Evolutionary conservation across 2,113 vertebrate species (phyloP), one percentile per base, ranked within the genome.

Genomic region (Nothobranchius kuhntae): DNA sequence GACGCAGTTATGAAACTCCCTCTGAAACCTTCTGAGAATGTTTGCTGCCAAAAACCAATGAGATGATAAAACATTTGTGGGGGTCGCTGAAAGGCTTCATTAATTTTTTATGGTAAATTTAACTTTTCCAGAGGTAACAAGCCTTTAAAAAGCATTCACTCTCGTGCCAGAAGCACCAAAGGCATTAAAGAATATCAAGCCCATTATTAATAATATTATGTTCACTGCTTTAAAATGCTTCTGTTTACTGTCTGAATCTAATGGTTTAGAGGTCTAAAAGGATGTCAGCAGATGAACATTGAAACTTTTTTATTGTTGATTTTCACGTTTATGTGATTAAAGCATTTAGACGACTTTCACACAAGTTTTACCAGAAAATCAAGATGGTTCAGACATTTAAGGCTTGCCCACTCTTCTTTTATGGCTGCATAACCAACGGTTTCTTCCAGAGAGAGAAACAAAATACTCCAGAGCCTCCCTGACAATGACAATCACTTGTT

Each of bases 401-500:
- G 9, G 6, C 38, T 40, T 40, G 7, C 38, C 9, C 1, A 40
- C 6, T 8, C 38, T 40, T 40, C 38, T 40, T 40, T 40, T 40
- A 40, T 4, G 38, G 2, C 30, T 40, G 38, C 38, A 40, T 9
- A 40, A 40, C 4, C 38, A 40, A 40, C 38, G 38, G 6, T 40
- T 40, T 7, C 38, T 40, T 9, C 38, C 68, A 61, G 51, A 38
- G 56, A 45, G 17, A 38, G 48, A 11, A 47, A 59, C 59, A 54
- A 21, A 8, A 47, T 70, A 57, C 45, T 54, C 40, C 12, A 13
- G 9, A 68, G 62, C 57, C 53, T 26, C 50, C 26, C n/a, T 50
- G 17, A 65, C 60, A 68, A 60, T 47, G 58, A 15, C 63, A 73
- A 53, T 73, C 47, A 54, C 52, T 69, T 61, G 50, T n/a, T 55